A percentile compares a stretch with the other conserved stretches of the same genome.
These are phyloP conservation scores for Syrista parreyssii DNA, from an alignment of 2,888 invertebrate genomes.

Conservation along the genomic window DNA sequence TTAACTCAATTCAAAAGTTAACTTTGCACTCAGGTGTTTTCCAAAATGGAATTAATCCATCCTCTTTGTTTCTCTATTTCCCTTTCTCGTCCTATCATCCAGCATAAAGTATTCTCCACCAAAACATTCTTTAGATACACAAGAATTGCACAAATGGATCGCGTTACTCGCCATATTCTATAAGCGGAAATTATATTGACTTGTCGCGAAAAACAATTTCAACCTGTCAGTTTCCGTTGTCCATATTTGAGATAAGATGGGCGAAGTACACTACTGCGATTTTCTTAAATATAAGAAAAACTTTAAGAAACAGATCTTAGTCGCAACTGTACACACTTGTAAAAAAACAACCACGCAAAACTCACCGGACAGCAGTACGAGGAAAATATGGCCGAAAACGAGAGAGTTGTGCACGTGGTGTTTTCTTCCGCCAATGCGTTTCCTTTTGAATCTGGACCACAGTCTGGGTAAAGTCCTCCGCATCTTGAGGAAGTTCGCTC, in stretches of 20 bases:
- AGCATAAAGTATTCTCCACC: not conserved
- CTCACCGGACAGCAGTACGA: slow-evolving; percentile 41
- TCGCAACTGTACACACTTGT: not conserved
- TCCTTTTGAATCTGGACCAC: slow-evolving; percentile 30
- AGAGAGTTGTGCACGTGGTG: slow-evolving; percentile 47
- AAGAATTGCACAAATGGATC: not conserved
- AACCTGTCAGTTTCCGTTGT: not conserved
- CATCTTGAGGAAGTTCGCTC: slow-evolving; percentile 6
- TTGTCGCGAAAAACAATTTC: not conserved
- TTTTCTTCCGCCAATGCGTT: slow-evolving; percentile 31
- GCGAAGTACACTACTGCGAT: not conserved
- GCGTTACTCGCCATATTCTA: not conserved
- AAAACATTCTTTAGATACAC: not conserved
- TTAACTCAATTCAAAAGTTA: not conserved
- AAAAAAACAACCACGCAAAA: slow-evolving; percentile 13
- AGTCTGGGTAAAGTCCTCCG: slow-evolving; percentile 33
- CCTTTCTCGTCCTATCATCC: not conserved
- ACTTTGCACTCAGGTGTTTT: not conserved
- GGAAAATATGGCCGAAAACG: slow-evolving; percentile 41
- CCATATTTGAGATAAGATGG: not conserved
- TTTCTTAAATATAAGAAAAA: not conserved
- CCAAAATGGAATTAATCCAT: not conserved
- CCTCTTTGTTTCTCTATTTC: not conserved
- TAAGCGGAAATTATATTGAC: not conserved
- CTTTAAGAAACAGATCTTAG: not conserved